A percentile compares a stretch with the other conserved stretches of the same genome.
Evolutionary conservation across 2,888 invertebrate species (phyloP).

Genomic region (Meliscaeva auricollis): DNA sequence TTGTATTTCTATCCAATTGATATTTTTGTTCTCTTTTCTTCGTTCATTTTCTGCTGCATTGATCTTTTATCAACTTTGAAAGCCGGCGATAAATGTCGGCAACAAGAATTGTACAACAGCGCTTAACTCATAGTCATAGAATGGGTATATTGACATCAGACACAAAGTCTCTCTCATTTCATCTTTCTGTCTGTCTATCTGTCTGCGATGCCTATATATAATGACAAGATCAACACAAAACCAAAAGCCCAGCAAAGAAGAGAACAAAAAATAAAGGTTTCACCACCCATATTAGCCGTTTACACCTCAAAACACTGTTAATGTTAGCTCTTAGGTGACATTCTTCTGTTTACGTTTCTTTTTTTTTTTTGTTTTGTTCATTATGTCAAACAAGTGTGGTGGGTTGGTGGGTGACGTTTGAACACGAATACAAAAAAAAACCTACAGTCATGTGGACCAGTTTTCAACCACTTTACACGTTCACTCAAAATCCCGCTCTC

Average conservation of each 20-base stretch:
- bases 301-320: slow-evolving; percentile 36
- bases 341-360: slow-evolving; percentile 19
- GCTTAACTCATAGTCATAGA: slow-evolving; percentile 5
- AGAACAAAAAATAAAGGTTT: slow-evolving; percentile 42
- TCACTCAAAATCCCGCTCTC: slow-evolving; percentile 56
- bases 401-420: slow-evolving; percentile 56
- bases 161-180: slow-evolving; percentile 59
- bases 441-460: slow-evolving; percentile 62
- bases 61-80: slow-evolving; percentile 27
- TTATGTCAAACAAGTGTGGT: slow-evolving; percentile 62
- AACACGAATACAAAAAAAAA: slow-evolving; percentile 17
- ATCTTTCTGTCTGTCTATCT: slow-evolving; percentile 43
- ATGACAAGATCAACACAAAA: slow-evolving; percentile 30
- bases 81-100: slow-evolving; percentile 57
- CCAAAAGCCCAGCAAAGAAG: slow-evolving; percentile 32
- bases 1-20: not conserved
- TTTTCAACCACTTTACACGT: slow-evolving; percentile 62
- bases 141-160: slow-evolving; percentile 72
- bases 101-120: not conserved
- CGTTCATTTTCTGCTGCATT: slow-evolving; percentile 5
- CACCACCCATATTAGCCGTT: slow-evolving; percentile 42
- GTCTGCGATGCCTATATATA: slow-evolving; percentile 19
- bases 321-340: slow-evolving; percentile 34
- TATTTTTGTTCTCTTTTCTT: too few species aligned
- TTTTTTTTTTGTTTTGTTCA: not conserved